Evolutionary conservation across 1,140 invertebrate species (phyloP), one percentile per base, ranked within the genome.

Genomic region (Drosophila elegans): DNA sequence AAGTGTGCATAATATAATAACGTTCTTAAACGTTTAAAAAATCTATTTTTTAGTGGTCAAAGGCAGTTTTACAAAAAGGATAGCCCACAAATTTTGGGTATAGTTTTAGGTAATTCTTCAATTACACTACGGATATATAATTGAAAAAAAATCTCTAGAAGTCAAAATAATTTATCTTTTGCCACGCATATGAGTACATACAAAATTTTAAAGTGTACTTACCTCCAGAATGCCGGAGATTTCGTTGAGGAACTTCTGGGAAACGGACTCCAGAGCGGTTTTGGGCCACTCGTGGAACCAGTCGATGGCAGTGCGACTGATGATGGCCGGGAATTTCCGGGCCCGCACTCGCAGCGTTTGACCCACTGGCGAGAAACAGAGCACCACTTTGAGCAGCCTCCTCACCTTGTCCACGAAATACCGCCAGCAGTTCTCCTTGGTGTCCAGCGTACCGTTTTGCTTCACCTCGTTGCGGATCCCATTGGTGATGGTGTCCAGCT

Each of bases 281-380:
- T 95, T 94, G 1, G 98, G 98, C 98, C 98, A 99, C 93, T 98
- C 97, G 91, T 99, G 97, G 91, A 99, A 99, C 98, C 98, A 99
- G 92, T 99, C 96, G 57, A 99, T 98, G 13, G 95, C 95, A 0
- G 98, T 98, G 78, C 97, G 98, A 93, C 97, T 99, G 13, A 98
- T 96, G 27, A 99, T 94, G 3, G 98, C 98, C 11, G 98, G 98
- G 93, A 99, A 99, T 93, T 98, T 97, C 48, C 98, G 94, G 10
- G 96, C 96, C 64, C 98, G 94, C 41, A 98, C 94, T 78, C 98
- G 93, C 12, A 98, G 93, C 0, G 97, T 98, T 11, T 95, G 95
- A 2, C 98, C 98, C 68, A 98, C 97, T 0, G 98, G 98, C 3
- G 97, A 98, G 92, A 98, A 98, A 84, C 97, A 98, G 4, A 99